These are phyloP conservation scores for Delia radicum DNA, from an alignment of 1,140 invertebrate species.

Conservation along the genomic window DNA sequence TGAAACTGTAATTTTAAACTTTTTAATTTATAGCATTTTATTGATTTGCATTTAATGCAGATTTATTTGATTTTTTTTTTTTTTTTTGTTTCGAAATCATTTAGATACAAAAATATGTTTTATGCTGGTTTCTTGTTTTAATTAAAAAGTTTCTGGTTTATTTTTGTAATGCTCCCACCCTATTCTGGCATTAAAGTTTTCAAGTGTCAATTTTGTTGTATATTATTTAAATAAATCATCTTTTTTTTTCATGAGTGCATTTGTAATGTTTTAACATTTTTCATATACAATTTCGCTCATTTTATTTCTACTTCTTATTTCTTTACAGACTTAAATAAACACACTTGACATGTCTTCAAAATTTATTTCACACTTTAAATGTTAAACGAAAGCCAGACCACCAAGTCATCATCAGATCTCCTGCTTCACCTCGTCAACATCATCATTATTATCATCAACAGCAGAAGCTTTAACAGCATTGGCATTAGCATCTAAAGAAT, in stretches of 20 bases:
- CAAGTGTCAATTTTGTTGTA: background rate
- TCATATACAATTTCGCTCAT: background rate
- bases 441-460: background rate
- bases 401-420: background rate
- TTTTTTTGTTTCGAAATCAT: background rate
- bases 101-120: background rate
- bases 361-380: background rate
- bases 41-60: constrained; percentile 21
- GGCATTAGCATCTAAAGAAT: no score
- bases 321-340: background rate
- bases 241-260: constrained; percentile 9
- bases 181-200: background rate
- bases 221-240: constrained; percentile 17
- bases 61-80: background rate
- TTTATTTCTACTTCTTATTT: background rate
- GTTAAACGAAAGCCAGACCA: background rate
- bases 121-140: background rate
- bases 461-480: no score
- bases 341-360: background rate
- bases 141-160: background rate
- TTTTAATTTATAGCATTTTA: background rate
- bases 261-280: background rate
- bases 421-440: background rate
- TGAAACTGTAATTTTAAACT: background rate
- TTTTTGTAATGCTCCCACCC: background rate